Evolutionary conservation across 2,113 vertebrate genomes (phyloP).

Genomic region (Mystacornis crossleyi): DNA sequence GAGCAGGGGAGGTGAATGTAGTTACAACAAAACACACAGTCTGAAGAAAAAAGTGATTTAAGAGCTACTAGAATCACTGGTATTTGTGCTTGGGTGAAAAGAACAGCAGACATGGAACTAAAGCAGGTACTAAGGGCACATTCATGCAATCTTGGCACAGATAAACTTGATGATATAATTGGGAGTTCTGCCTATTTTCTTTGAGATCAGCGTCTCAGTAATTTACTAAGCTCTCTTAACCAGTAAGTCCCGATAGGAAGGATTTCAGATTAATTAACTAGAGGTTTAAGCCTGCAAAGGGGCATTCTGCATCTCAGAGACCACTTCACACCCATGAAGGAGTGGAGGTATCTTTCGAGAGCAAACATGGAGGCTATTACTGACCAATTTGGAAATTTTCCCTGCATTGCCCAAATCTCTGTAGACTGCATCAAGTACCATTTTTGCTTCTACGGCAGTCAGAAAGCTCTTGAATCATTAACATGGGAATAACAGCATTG

Average conservation of each 20-base stretch:
- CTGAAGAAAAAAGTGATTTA: conserved; percentile 9
- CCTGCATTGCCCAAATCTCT: neutral
- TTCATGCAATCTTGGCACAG: neutral
- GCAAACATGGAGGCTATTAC: neutral
- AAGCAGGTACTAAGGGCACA: neutral
- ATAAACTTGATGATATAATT: neutral
- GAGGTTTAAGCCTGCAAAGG: neutral
- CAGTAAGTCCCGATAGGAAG: neutral
- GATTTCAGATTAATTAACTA: conserved; percentile 13
- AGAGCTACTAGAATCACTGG: neutral
- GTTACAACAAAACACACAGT: neutral
- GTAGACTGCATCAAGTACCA: neutral
- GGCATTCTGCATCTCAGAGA: neutral
- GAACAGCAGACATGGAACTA: neutral
- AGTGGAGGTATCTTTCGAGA: neutral
- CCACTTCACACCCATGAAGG: neutral
- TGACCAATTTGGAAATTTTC: neutral
- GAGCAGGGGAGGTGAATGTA: neutral
- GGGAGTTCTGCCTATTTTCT: neutral
- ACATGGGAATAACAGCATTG: neutral
- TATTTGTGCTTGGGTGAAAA: neutral
- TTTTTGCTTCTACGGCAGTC: neutral
- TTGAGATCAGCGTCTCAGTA: neutral
- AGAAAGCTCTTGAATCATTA: conserved; percentile 9
- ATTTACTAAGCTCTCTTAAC: conserved; percentile 16